phyloP scores from a whole-genome alignment of 1,140 invertebrate species.

The Aphaenogaster ashmeadi region DNA sequence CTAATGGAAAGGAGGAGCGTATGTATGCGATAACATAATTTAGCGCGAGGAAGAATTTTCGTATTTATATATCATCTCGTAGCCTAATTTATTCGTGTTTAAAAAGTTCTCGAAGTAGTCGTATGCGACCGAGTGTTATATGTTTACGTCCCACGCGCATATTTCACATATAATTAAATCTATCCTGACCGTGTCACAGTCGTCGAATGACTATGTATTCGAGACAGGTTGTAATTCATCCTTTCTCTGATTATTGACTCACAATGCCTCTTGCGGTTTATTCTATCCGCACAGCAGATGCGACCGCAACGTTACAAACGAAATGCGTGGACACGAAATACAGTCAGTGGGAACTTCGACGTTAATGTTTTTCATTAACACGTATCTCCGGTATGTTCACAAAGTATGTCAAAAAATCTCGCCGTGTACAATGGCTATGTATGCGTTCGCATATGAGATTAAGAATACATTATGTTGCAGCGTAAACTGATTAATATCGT shows the following conservation, averaged over 20 bases:
- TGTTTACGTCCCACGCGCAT: slow-evolving; percentile 30
- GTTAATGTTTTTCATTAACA: slow-evolving; percentile 43
- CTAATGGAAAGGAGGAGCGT: not conserved
- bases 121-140: not conserved
- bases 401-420: slow-evolving; percentile 37
- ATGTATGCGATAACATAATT: not conserved
- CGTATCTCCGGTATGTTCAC: not conserved
- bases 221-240: slow-evolving; percentile 52
- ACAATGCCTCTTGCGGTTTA: slow-evolving; percentile 50
- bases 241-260: slow-evolving; percentile 57
- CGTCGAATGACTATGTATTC: slow-evolving; percentile 23
- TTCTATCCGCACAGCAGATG: slow-evolving; percentile 35
- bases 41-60: not conserved
- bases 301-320: slow-evolving; percentile 34
- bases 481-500: slow-evolving; percentile 26
- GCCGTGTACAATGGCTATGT: not conserved
- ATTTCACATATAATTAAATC: slow-evolving; percentile 43
- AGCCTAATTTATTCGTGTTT: slow-evolving; percentile 6
- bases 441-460: not conserved
- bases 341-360: not conserved
- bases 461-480: not conserved
- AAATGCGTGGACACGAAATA: slow-evolving; percentile 21
- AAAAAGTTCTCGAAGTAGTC: not conserved
- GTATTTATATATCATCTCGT: not conserved
- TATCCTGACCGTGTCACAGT: slow-evolving; percentile 25